Evolutionary conservation across 2,797 vertebrate species (phyloP), one percentile per base, ranked within the genome.

Genomic region (Eutrigla gurnardus): DNA sequence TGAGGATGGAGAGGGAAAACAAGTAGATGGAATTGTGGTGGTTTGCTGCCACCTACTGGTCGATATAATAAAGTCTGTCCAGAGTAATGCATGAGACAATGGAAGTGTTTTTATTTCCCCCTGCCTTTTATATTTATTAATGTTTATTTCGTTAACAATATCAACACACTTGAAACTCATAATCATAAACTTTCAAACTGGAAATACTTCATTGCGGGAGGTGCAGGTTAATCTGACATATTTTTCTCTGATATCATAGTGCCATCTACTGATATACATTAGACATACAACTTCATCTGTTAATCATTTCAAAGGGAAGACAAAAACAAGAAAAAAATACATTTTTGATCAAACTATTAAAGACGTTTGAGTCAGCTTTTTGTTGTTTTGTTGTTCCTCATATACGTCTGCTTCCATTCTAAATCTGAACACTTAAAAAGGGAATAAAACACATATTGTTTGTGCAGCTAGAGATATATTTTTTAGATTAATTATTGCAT

Each of bases 11-110:
- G 17, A 57, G 13, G 18, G 37, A 75, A 73, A 87, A 73, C 43
- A 50, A 18, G 53, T 0, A 17, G 0, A 58, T 15, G 43, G 35
- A 87, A 84, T 32, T 83, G 65, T 84, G 80, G 64, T 85, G 43
- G 25, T 82, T 49, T 93, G 92, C 91, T 92, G 64, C 85, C 93
- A 92, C 84, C 93, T 93, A 87, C 63, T 61, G 92, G 89, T 36
- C 46, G 33, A 11, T 2, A 11, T 36, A 4, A n/a, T 15, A 42
- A 45, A 25, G 35, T 49, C 42, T 61, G 10, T 40, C 2, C 2
- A 35, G 37, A 0, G 17, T 6, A 18, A 59, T 3, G 25, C 15
- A 9, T 0, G 17, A 57, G 25, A 73, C 53, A 73, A 62, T 64
- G 3, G 0, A 6, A 25, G 12, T 70, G 42, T 64, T 64, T 1